Evolutionary conservation across 2,888 invertebrate species (phyloP).

Genomic region (Trachelus iudaicus): DNA sequence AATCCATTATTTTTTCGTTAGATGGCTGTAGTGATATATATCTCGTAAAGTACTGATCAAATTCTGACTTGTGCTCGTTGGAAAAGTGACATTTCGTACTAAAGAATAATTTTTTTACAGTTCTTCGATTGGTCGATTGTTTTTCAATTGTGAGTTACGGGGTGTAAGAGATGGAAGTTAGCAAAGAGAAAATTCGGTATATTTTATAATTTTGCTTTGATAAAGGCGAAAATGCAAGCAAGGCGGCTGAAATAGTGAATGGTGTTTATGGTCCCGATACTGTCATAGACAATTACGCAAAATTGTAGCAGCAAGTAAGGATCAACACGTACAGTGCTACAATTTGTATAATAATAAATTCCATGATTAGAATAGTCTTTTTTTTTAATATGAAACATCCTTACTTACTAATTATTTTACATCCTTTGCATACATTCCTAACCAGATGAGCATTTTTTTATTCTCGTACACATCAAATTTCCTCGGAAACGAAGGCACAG

Average conservation of each 20-base stretch:
- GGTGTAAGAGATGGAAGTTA: slow-evolving; percentile 14
- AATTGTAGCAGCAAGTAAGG: not conserved
- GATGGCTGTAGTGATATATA: no score
- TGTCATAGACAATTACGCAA: no score
- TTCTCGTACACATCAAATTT: not conserved
- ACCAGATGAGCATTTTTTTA: not conserved
- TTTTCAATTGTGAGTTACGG: slow-evolving; percentile 14
- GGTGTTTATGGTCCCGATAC: no score
- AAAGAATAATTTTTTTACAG: slow-evolving; percentile 7
- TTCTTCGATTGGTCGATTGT: slow-evolving; percentile 12
- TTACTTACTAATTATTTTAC: not conserved
- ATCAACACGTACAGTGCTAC: not conserved
- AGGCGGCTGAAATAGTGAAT: no score
- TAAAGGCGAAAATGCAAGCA: not conserved
- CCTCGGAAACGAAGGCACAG: not conserved
- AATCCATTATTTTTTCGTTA: no score
- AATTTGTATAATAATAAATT: not conserved
- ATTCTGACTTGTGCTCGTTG: no score
- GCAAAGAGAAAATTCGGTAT: not conserved
- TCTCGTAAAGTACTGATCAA: no score
- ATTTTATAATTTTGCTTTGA: slow-evolving; percentile 13
- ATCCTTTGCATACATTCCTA: not conserved
- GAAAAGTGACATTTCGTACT: no score
- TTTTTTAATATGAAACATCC: not conserved
- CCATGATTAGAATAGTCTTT: not conserved